Evolutionary conservation across 2,888 invertebrate species (phyloP).

Genomic region (Buathra laborator): DNA sequence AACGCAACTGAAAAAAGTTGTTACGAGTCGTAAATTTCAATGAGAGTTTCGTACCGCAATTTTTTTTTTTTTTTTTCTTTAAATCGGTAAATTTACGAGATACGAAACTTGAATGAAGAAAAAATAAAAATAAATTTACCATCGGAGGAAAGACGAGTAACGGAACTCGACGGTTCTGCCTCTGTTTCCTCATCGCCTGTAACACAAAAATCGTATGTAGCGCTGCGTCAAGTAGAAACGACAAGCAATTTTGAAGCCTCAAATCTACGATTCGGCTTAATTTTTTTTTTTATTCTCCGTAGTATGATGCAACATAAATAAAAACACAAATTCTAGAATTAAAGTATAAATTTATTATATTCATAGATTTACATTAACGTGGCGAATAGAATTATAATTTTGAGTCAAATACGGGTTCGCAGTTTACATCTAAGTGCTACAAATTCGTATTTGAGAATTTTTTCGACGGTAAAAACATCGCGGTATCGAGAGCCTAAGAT

Average conservation of each 20-base stretch:
- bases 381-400: background rate
- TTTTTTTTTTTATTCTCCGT: too few species aligned
- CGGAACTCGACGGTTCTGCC: conserved; percentile 80
- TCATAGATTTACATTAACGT: conserved; percentile 20
- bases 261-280: background rate
- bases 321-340: conserved; percentile 21
- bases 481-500: background rate
- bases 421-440: background rate
- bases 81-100: background rate
- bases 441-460: background rate
- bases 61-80: background rate
- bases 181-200: conserved; percentile 84
- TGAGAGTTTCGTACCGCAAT: background rate
- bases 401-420: background rate
- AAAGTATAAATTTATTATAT: conserved; percentile 20
- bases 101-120: background rate
- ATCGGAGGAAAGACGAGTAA: conserved; percentile 82
- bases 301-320: conserved; percentile 13
- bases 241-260: background rate
- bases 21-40: background rate
- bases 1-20: background rate
- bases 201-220: conserved; percentile 66
- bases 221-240: conserved; percentile 8
- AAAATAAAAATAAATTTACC: conserved; percentile 75
- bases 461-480: background rate